These are phyloP conservation scores for Dasyurus viverrinus DNA, from an alignment of 2,113 vertebrate genomes.

Conservation along the genomic window DNA sequence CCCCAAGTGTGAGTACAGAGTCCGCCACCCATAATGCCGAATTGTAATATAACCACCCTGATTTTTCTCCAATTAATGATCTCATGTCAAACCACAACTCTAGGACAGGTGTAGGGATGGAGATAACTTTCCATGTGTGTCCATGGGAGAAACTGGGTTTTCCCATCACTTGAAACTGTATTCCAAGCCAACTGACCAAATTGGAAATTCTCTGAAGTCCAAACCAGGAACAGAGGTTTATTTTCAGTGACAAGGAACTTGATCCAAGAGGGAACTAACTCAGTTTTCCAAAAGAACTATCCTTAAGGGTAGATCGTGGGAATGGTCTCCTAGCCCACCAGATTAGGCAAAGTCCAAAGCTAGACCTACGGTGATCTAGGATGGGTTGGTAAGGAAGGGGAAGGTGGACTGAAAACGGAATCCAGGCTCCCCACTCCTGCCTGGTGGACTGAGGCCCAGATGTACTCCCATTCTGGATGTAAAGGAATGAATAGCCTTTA, in stretches of 20 bases:
- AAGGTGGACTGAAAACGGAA: too few species aligned
- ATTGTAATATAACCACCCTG: neutral
- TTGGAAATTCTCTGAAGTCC: neutral
- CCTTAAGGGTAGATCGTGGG: neutral
- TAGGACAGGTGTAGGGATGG: neutral
- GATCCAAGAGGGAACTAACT: neutral
- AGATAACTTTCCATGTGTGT: neutral
- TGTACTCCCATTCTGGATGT: too few species aligned
- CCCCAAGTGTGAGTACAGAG: neutral
- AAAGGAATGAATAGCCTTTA: neutral
- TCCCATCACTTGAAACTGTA: neutral
- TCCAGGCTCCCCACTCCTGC: neutral
- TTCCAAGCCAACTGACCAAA: neutral
- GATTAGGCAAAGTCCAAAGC: neutral
- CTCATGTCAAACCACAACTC: neutral
- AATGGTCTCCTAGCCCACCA: neutral
- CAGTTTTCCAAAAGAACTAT: neutral
- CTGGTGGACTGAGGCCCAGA: neutral
- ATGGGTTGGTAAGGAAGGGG: neutral
- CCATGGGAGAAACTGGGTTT: neutral
- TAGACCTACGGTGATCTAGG: neutral
- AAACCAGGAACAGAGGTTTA: neutral
- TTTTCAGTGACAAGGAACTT: neutral
- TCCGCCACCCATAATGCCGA: neutral
- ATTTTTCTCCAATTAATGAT: neutral